Percentiles rank a stretch among this genome's conserved stretches.
Evolutionary conservation across 2,113 vertebrate species (phyloP).

Genomic region (Puffinus mauretanicus): DNA sequence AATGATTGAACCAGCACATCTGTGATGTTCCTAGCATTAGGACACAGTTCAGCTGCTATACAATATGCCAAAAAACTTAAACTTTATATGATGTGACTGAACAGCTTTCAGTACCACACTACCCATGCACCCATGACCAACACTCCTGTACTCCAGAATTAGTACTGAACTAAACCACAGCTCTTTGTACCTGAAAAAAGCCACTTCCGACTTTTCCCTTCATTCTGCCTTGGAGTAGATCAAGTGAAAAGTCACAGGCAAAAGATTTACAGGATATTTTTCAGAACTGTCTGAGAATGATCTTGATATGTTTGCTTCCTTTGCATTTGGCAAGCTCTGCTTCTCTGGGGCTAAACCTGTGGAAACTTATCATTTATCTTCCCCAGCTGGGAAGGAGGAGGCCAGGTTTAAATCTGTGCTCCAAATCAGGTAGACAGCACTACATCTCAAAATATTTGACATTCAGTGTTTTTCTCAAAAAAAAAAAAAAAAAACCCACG

Average conservation of each 20-base stretch:
- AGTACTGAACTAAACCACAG: neutral
- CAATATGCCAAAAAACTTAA: neutral
- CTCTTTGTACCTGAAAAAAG: neutral
- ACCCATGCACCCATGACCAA: neutral
- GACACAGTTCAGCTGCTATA: neutral
- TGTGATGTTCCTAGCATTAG: neutral
- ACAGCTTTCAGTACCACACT: fast-evolving
- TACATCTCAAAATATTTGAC: neutral
- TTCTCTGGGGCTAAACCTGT: neutral
- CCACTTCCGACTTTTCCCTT: neutral
- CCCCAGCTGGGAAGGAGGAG: neutral
- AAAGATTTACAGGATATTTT: neutral
- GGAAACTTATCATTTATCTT: neutral
- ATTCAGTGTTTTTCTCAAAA: neutral
- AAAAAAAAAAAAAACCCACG: neutral
- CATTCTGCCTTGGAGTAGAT: neutral
- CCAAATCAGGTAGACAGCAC: neutral
- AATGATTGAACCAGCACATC: neutral
- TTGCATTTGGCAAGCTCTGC: neutral
- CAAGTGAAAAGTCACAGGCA: neutral
- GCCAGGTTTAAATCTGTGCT: neutral
- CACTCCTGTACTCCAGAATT: neutral
- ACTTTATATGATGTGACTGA: neutral
- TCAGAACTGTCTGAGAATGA: neutral
- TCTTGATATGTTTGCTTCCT: conserved; percentile 4